These are phyloP conservation scores for Lethocerus indicus DNA, from an alignment of 1,140 invertebrate species.

Conservation along the genomic window DNA sequence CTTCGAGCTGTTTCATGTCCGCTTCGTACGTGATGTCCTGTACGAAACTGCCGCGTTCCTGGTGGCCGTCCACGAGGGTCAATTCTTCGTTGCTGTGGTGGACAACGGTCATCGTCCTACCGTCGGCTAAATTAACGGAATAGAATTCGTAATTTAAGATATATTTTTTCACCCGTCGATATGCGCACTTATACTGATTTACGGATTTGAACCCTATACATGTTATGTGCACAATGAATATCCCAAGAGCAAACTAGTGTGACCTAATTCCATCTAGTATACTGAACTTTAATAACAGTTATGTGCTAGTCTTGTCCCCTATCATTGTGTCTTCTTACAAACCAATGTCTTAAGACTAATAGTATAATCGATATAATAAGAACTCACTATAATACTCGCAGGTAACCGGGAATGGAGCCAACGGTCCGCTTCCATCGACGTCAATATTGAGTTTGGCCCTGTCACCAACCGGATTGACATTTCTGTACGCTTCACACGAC, in stretches of 20 bases:
- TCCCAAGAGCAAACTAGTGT: too few species aligned
- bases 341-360: too few species aligned
- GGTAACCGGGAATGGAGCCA: slow-evolving; percentile 77
- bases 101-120: slow-evolving; percentile 53
- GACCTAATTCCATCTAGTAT: too few species aligned
- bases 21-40: slow-evolving; percentile 83
- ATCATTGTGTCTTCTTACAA: too few species aligned
- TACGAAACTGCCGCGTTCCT: slow-evolving; percentile 73
- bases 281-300: too few species aligned
- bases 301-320: too few species aligned
- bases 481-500: slow-evolving; percentile 78
- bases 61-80: slow-evolving; percentile 65
- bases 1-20: slow-evolving; percentile 67
- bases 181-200: too few species aligned
- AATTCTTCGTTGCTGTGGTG: slow-evolving; percentile 56
- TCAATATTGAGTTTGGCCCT: slow-evolving; percentile 67
- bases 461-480: slow-evolving; percentile 48
- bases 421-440: slow-evolving; percentile 86
- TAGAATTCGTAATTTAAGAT: too few species aligned
- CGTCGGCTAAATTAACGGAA: slow-evolving; percentile 38
- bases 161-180: too few species aligned
- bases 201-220: too few species aligned
- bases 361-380: too few species aligned
- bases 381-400: slow-evolving; percentile 58
- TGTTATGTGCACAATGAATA: too few species aligned